phyloP scores from a whole-genome alignment of 1,140 invertebrate species.

The Thalassaphorura encarpata region DNA sequence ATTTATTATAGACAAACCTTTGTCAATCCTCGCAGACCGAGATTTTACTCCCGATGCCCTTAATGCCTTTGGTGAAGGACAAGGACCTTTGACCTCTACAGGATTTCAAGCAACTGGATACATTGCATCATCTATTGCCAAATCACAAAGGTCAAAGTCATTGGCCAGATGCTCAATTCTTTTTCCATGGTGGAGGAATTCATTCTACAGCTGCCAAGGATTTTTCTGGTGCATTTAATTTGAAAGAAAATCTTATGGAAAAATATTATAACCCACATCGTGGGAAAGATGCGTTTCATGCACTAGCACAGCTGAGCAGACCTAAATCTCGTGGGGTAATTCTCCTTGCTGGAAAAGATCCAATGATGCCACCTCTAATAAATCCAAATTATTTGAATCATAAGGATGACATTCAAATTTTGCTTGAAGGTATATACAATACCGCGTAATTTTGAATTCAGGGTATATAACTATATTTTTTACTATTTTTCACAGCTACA shows the following conservation, averaged over 20 bases:
- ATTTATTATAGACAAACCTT: slow-evolving; percentile 8
- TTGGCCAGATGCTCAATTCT: slow-evolving; percentile 28
- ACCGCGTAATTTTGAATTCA: too few species aligned
- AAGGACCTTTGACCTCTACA: slow-evolving; percentile 19
- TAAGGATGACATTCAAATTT: slow-evolving; percentile 31
- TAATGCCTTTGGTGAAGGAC: slow-evolving; percentile 11
- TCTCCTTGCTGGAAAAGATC: slow-evolving; percentile 24
- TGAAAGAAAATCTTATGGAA: slow-evolving; percentile 12
- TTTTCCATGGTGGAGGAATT: slow-evolving; percentile 16
- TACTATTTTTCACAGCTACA: too few species aligned
- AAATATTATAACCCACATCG: slow-evolving; percentile 20
- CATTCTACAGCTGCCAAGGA: slow-evolving; percentile 1
- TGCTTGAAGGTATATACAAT: slow-evolving; percentile 34
- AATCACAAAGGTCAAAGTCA: too few species aligned
- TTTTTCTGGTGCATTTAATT: slow-evolving; percentile 17
- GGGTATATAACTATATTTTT: too few species aligned
- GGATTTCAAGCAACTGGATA: slow-evolving; percentile 24
- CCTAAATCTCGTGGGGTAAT: slow-evolving; percentile 33
- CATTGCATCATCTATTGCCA: slow-evolving; percentile 17
- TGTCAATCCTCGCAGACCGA: slow-evolving; percentile 20
- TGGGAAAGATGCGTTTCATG: slow-evolving; percentile 25
- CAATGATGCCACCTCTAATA: slow-evolving; percentile 30
- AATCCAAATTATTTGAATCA: slow-evolving; percentile 33
- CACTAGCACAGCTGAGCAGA: slow-evolving; percentile 26
- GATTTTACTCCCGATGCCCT: slow-evolving; percentile 18